Evolutionary conservation across 2,888 invertebrate species (phyloP).

Genomic region (Erynnis tages): DNA sequence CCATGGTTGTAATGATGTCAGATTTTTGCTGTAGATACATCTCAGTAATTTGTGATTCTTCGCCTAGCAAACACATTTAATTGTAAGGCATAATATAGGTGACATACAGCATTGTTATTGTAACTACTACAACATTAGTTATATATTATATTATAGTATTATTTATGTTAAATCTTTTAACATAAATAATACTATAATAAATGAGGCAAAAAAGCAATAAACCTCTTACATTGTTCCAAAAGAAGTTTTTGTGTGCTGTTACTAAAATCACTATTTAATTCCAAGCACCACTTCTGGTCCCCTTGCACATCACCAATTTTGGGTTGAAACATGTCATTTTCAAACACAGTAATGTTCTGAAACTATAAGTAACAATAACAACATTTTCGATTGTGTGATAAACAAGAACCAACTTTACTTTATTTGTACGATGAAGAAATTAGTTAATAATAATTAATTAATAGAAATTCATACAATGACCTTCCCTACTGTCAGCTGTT

Average conservation of each 20-base stretch:
- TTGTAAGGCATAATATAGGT: too few relatives aligned
- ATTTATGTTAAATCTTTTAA: too few relatives aligned
- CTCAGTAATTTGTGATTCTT: conserved; percentile 38
- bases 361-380: conserved; percentile 29
- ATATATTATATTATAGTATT: not conserved
- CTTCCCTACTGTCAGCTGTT: too few relatives aligned
- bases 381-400: too few relatives aligned
- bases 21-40: conserved; percentile 39
- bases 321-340: conserved; percentile 28
- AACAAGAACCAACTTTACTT: too few relatives aligned
- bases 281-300: conserved; percentile 52
- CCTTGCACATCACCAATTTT: conserved; percentile 33
- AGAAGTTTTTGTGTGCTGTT: conserved; percentile 46
- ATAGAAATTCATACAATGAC: too few relatives aligned
- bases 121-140: too few relatives aligned
- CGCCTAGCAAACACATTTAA: conserved; percentile 39
- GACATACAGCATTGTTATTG: too few relatives aligned
- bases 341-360: conserved; percentile 38
- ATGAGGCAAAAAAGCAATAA: conserved; percentile 29
- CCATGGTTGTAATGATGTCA: conserved; percentile 37
- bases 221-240: conserved; percentile 54
- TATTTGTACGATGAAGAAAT: too few relatives aligned
- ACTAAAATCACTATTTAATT: conserved; percentile 36
- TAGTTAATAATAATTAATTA: too few relatives aligned
- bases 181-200: too few relatives aligned